phyloP scores from a whole-genome alignment of 2,113 vertebrate genomes.

The Sylvilagus bachmani region DNA sequence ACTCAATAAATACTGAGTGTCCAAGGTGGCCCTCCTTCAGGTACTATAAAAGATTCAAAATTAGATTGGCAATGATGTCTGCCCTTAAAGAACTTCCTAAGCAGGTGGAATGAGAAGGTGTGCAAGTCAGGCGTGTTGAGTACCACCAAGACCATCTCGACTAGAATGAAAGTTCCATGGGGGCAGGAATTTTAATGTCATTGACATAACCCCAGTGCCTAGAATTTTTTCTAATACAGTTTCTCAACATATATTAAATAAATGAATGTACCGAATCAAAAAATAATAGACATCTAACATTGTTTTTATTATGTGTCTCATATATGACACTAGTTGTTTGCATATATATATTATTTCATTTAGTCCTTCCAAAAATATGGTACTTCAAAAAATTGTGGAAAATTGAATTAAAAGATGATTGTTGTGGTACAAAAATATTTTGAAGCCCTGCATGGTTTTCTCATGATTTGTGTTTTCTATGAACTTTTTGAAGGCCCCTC shows the following conservation, averaged over 20 bases:
- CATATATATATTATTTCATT: background rate
- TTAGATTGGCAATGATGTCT: background rate
- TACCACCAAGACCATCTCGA: background rate
- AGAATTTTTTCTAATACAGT: background rate
- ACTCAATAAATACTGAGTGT: background rate
- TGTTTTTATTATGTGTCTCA: fast-evolving
- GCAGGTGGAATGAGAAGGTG: background rate
- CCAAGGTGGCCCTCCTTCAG: background rate
- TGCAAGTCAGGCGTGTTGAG: fast-evolving
- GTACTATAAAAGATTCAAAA: background rate
- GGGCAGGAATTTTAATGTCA: background rate
- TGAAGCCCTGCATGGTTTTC: no score
- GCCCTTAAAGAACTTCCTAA: background rate
- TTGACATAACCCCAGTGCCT: background rate
- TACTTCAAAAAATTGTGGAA: no score
- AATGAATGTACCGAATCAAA: background rate
- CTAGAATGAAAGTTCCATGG: fast-evolving
- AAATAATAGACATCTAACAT: no score
- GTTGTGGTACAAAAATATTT: no score
- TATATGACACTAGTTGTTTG: background rate
- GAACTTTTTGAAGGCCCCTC: no score
- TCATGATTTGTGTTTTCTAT: no score
- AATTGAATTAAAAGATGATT: no score
- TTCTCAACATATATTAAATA: background rate
- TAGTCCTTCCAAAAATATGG: background rate